Evolutionary conservation across 2,797 vertebrate species (phyloP), one percentile per base, ranked within the genome.

Genomic region (Brachyalestes nurse): DNA sequence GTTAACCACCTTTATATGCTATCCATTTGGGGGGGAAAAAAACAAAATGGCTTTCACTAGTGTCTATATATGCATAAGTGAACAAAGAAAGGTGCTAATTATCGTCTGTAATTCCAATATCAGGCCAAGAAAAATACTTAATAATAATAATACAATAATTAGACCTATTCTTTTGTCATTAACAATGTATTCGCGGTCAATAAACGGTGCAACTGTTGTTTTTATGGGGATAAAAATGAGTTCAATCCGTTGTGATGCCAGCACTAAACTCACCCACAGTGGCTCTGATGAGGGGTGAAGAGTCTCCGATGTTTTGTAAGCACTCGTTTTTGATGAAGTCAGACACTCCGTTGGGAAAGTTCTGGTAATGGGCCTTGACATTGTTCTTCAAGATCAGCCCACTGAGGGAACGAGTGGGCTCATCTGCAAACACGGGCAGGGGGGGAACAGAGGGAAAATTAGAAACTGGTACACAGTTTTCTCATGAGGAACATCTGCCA

Each of bases 371-470:
- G 70, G 97, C 97, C 90, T 99, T 99, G 78, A 99, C 97, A 12
- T 99, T 99, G 94, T 99, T 99, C 93, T 99, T 99, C 90, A 99
- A 92, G 73, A 99, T 99, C 78, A 99, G 94, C 78, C 98, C 98
- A 85, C 98, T 99, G 87, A 99, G 91, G n/a, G 98, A 99, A 47
- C 98, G 94, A 0, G 98, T 99, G 0, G 98, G 97, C 89, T 99
- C 97, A 91, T 99, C 98, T 99, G 76, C 65, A 34, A 55, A 45
- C 28, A 73, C 19, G 4, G 61, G 40, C 34, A 34, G 16, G 13
- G 47, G 12, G 47, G 12, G 13, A 6, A 9, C 34, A 73, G 19
- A 40, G 42, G 38, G 65, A 67, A 73, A 6, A 61, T 6, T 23
- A 58, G 28, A 16, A n/a, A 17, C 13, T 64, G 25, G 34, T 34